These are phyloP conservation scores for Enteromius radiatus DNA, from an alignment of 2,797 vertebrate genomes.

Conservation along the genomic window DNA sequence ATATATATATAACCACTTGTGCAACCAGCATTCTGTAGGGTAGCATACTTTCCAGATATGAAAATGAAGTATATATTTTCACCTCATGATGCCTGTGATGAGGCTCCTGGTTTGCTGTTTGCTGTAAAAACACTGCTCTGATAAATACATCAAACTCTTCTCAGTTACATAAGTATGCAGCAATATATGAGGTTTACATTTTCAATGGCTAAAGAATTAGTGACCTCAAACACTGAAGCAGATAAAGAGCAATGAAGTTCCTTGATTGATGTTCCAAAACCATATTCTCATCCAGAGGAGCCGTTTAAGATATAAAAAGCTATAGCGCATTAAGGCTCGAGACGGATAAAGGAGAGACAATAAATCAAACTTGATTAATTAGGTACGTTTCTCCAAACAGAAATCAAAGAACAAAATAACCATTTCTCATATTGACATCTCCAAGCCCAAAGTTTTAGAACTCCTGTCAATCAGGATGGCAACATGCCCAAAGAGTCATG, in stretches of 20 bases:
- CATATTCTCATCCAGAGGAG: slow-evolving; percentile 8
- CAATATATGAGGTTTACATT: slow-evolving; percentile 32
- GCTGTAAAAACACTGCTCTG: slow-evolving; percentile 51
- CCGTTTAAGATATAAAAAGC: slow-evolving; percentile 45
- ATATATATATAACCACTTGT: background rate
- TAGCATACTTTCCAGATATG: background rate
- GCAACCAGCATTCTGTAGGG: slow-evolving; percentile 2
- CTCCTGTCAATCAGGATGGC: slow-evolving; percentile 20
- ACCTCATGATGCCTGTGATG: background rate
- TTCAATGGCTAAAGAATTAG: slow-evolving; percentile 26
- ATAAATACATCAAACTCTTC: slow-evolving; percentile 34
- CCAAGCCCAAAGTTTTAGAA: slow-evolving; percentile 34
- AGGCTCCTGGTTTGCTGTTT: background rate
- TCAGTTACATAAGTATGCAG: slow-evolving; percentile 27
- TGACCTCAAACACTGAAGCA: slow-evolving; percentile 42
- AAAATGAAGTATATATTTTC: slow-evolving; percentile 18
- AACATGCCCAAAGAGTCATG: slow-evolving; percentile 58
- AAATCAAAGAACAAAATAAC: slow-evolving; percentile 43
- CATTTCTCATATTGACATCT: slow-evolving; percentile 12
- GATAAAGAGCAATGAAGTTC: slow-evolving; percentile 25
- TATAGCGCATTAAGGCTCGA: slow-evolving; percentile 56
- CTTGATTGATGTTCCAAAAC: slow-evolving; percentile 18
- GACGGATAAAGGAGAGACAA: slow-evolving; percentile 38
- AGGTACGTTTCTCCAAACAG: slow-evolving; percentile 41
- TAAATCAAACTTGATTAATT: slow-evolving; percentile 44